Conservation (phyloP, 2,797 vertebrate genomes). For the Neosilurus hyrtlii region DNA sequence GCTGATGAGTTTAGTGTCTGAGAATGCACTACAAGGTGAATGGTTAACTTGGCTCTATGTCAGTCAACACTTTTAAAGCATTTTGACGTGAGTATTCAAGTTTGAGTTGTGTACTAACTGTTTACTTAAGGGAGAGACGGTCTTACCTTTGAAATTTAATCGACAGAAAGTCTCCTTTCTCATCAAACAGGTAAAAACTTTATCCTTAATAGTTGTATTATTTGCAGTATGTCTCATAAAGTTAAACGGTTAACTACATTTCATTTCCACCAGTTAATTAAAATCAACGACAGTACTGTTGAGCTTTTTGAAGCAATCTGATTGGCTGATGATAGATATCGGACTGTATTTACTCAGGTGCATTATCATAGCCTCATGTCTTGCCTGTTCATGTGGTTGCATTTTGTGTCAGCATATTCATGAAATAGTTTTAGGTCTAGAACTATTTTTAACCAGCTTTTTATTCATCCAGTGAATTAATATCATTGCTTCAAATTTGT, state of each 20-base stretch:
- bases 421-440: no score
- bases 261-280: background rate
- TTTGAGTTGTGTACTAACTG: background rate
- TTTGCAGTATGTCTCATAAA: background rate
- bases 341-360: background rate
- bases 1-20: constrained; percentile 56
- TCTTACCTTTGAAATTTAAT: background rate
- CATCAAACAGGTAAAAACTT: background rate
- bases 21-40: constrained; percentile 65
- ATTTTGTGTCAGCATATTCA: background rate
- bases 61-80: background rate
- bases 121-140: background rate
- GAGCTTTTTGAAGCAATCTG: background rate
- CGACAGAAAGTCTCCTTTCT: background rate
- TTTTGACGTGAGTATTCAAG: background rate
- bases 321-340: background rate
- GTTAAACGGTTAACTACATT: background rate
- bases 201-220: background rate
- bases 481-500: background rate
- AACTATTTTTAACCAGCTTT: background rate
- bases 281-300: background rate
- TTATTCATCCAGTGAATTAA: background rate
- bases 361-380: background rate
- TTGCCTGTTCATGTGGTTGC: background rate
- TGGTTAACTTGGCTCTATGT: constrained; percentile 71